Conservation (phyloP, 2,888 invertebrate species). For the Patella depressa region DNA sequence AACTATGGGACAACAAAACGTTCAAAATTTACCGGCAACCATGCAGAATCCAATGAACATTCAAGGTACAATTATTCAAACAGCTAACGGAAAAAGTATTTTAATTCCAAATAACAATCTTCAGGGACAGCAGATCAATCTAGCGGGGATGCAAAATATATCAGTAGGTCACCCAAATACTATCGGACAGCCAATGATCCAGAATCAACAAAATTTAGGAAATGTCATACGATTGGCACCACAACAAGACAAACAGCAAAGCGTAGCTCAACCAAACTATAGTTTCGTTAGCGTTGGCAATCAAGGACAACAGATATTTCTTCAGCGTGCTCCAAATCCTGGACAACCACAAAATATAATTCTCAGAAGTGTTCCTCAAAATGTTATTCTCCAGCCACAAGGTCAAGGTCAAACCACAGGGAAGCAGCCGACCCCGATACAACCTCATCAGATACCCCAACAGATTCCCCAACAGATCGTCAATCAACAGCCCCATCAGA, state of each 20-base stretch:
- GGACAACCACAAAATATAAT: slow-evolving; percentile 42
- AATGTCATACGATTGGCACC: slow-evolving; percentile 36
- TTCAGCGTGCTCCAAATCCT: slow-evolving; percentile 47
- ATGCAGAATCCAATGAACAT: slow-evolving; percentile 42
- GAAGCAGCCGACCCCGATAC: slow-evolving; percentile 13
- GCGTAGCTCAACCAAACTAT: slow-evolving; percentile 25
- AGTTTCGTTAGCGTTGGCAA: slow-evolving; percentile 31
- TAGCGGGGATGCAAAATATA: slow-evolving; percentile 47
- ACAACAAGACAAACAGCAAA: slow-evolving; percentile 11
- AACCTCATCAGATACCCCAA: slow-evolving; percentile 16
- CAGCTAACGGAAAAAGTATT: slow-evolving; percentile 58
- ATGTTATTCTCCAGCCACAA: slow-evolving; percentile 42
- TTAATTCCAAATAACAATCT: slow-evolving; percentile 47
- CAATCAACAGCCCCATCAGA: slow-evolving; percentile 23
- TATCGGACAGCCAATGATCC: slow-evolving; percentile 11
- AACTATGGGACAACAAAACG: slow-evolving; percentile 36
- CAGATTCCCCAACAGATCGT: slow-evolving; percentile 32
- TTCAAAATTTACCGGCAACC: slow-evolving; percentile 21
- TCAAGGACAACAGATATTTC: slow-evolving; percentile 55
- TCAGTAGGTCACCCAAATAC: slow-evolving; percentile 28
- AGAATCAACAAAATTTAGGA: slow-evolving; percentile 20
- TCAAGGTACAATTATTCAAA: slow-evolving; percentile 61
- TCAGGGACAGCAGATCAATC: slow-evolving; percentile 48
- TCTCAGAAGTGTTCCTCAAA: slow-evolving; percentile 44
- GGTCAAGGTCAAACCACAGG: slow-evolving; percentile 15